These are phyloP conservation scores for Apis cerana DNA, from an alignment of 1,140 invertebrate genomes.

Conservation along the genomic window DNA sequence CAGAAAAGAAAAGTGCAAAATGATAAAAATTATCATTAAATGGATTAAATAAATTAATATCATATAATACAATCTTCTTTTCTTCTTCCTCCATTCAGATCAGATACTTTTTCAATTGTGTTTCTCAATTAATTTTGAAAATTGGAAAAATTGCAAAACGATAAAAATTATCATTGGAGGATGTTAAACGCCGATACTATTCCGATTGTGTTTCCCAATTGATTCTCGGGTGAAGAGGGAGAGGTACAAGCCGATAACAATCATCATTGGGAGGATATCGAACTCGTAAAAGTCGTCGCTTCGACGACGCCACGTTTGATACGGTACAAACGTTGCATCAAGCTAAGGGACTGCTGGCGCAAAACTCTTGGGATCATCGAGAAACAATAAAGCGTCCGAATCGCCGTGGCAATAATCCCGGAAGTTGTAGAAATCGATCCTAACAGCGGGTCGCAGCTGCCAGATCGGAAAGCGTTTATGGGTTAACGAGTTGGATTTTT, in stretches of 20 bases:
- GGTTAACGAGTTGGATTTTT: constrained; percentile 16
- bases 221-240: neutral
- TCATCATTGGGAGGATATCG: neutral
- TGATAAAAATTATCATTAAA: too few relatives aligned
- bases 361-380: constrained; percentile 11
- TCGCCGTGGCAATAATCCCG: constrained; percentile 21
- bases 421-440: constrained; percentile 17
- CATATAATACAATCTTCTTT: too few relatives aligned
- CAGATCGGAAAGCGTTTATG: constrained; percentile 18
- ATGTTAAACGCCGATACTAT: too few relatives aligned
- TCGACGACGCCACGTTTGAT: neutral
- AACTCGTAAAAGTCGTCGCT: constrained; percentile 8
- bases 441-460: neutral
- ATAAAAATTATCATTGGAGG: too few relatives aligned
- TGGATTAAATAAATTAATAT: too few relatives aligned
- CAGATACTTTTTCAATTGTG: neutral
- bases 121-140: too few relatives aligned
- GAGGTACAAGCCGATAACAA: neutral
- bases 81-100: neutral
- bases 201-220: neutral
- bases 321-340: neutral
- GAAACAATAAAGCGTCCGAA: constrained; percentile 20
- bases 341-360: neutral
- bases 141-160: too few relatives aligned
- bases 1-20: too few relatives aligned